Conservation (phyloP, 1,140 invertebrate genomes). For the Chrysomallon squamiferum region DNA sequence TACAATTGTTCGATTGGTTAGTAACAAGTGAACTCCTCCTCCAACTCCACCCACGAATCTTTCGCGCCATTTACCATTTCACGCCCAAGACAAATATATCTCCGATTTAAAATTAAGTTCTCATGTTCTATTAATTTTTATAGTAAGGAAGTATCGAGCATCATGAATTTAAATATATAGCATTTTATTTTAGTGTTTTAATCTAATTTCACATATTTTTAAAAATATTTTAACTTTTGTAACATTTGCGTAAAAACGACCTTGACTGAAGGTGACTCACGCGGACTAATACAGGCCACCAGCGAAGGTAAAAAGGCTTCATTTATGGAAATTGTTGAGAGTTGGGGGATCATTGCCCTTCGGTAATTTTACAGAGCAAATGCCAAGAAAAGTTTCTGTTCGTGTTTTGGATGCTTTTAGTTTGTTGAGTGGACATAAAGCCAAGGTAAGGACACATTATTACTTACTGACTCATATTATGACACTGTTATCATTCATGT, state of each 20-base stretch:
- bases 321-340: not conserved
- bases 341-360: not conserved
- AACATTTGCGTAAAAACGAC: conserved; percentile 6
- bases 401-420: conserved; percentile 5
- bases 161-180: too few species aligned
- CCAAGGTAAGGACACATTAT: too few species aligned
- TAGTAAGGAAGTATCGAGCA: not conserved
- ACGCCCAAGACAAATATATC: too few species aligned
- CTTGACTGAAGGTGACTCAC: conserved; percentile 5
- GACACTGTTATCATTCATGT: too few species aligned
- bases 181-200: not conserved
- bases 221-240: not conserved
- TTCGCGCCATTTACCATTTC: too few species aligned
- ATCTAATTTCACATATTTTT: not conserved
- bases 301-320: not conserved
- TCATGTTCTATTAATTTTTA: not conserved
- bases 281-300: not conserved
- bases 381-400: not conserved
- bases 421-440: too few species aligned
- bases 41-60: too few species aligned
- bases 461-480: too few species aligned
- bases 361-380: not conserved
- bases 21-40: too few species aligned
- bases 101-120: not conserved
- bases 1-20: too few species aligned